Conservation (phyloP, 2,113 vertebrate genomes). For the cattle (Bos taurus) region DNA sequence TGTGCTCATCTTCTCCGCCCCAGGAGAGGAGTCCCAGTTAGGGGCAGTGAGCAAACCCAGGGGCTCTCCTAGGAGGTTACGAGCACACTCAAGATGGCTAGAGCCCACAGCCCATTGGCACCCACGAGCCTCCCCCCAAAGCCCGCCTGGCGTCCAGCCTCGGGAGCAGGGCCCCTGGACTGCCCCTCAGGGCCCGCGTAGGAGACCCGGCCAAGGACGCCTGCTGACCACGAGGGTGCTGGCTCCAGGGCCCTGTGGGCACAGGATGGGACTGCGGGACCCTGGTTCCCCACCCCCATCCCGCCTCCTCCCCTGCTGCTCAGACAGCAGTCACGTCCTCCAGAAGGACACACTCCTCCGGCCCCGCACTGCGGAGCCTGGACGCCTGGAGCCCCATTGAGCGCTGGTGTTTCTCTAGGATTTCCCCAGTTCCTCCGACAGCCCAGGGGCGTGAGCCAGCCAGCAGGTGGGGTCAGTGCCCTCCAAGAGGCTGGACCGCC, state of each 20-base stretch:
- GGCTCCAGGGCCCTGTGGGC: background rate
- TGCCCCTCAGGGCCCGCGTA: background rate
- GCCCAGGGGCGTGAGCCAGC: background rate
- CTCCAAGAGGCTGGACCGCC: background rate
- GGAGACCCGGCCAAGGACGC: background rate
- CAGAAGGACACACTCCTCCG: background rate
- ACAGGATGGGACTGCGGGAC: background rate
- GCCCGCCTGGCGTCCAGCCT: background rate
- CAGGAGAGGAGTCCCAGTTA: background rate
- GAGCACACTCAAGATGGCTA: too few relatives aligned
- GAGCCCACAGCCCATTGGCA: background rate
- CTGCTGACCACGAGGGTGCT: background rate
- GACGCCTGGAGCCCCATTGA: background rate
- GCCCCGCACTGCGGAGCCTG: background rate
- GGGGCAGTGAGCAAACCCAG: rapidly evolving
- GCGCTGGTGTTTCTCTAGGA: background rate
- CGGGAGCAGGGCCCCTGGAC: background rate
- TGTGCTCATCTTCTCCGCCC: background rate
- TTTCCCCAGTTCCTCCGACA: background rate
- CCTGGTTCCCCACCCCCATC: background rate
- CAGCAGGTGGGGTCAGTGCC: background rate
- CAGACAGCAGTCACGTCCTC: rapidly evolving
- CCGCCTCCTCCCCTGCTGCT: background rate
- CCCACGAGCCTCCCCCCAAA: background rate
- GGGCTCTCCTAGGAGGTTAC: background rate